Evolutionary conservation across 2,797 vertebrate genomes (phyloP), one percentile per base, ranked within the genome.

Genomic region (Melanotaenia nigrans): DNA sequence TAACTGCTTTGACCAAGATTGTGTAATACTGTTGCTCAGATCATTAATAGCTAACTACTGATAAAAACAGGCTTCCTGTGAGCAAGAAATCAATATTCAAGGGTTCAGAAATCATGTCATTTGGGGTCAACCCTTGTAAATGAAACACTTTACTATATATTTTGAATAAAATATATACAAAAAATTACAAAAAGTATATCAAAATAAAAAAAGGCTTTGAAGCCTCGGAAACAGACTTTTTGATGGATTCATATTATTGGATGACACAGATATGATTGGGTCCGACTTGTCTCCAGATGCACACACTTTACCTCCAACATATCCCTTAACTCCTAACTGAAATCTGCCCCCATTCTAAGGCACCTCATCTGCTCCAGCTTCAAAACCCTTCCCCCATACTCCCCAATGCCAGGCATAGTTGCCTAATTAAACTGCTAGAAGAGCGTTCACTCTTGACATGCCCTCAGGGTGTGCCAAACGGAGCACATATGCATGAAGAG

Each of bases 381-480:
- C 1, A 16, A 47, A 76, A 69, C 68, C 84, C 85, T 65, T 61
- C 68, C 79, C 81, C 75, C 25, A 22, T 51, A 35, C 59, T 71
- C 79, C 73, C 59, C 3, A 20, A 85, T 86, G 86, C 86, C 85
- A 89, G 79, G 58, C 69, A 0, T 60, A 58, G 69, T 57, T 85
- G 85, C 73, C 89, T 88, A 82, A 91, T 93, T 92, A 91, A 90
- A 82, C 61, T 61, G 47, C 72, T 51, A 49, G 77, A 75, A 65
- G 79, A 83, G 85, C 77, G 8, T 57, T 85, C 65, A 36, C 70
- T 88, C 78, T 38, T 87, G 87, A 90, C 90, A 84, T 89, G 85
- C 85, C 92, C 89, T 80, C 65, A 22, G 90, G 92, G 69, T 75
- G 63, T 87, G 79, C 83, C 85, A 88, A 81, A 80, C 68, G 16